Percentiles rank a stretch among this genome's conserved stretches.
Evolutionary conservation across 2,797 vertebrate genomes (phyloP).

Genomic region (Ceyx erithaca): DNA sequence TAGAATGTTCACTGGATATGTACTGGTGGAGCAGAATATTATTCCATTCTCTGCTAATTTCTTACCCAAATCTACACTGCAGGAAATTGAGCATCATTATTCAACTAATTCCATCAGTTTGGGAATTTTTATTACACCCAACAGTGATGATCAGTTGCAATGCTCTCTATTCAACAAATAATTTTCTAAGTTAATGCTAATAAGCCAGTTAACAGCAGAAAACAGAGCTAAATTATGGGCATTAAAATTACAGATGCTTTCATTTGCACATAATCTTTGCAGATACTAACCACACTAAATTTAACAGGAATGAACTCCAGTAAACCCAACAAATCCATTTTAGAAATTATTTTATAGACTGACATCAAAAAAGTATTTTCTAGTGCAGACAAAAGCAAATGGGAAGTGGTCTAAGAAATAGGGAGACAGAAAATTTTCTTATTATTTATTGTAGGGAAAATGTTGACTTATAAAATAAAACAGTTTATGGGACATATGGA

Average conservation of each 20-base stretch:
- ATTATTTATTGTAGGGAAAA: background rate
- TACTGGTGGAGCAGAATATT: background rate
- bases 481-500: background rate
- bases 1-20: background rate
- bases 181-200: background rate
- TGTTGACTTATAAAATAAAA: background rate
- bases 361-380: background rate
- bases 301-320: background rate
- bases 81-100: background rate
- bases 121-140: background rate
- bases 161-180: background rate
- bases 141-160: background rate
- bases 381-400: background rate
- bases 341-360: background rate
- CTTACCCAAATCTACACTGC: background rate
- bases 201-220: constrained; percentile 3
- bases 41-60: background rate
- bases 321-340: background rate
- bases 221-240: background rate
- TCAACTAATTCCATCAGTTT: background rate
- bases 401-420: background rate
- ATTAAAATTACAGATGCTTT: constrained; percentile 33
- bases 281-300: background rate
- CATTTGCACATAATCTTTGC: constrained; percentile 1
- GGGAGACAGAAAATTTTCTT: background rate